These are phyloP conservation scores for Timema podura DNA, from an alignment of 2,888 invertebrate species.

Conservation along the genomic window DNA sequence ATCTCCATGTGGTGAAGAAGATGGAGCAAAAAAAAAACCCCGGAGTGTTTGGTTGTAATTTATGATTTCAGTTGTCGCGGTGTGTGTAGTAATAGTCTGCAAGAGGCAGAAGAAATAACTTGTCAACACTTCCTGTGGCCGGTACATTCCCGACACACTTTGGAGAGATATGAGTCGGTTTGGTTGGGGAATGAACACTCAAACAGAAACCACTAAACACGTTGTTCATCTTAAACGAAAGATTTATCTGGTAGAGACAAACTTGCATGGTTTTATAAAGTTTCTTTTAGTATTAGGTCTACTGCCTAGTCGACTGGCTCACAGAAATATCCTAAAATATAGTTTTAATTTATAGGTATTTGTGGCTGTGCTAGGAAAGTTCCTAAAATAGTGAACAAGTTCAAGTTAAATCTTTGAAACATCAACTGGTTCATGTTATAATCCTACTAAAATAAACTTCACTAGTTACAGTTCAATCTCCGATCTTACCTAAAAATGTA, in stretches of 20 bases:
- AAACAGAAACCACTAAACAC: not conserved
- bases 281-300: too few species aligned
- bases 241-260: not conserved
- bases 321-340: too few species aligned
- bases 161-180: slow-evolving; percentile 1
- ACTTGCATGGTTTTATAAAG: too few species aligned
- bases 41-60: not conserved
- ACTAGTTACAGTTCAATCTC: too few species aligned
- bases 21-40: not conserved
- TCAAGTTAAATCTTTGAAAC: too few species aligned
- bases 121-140: slow-evolving; percentile 13
- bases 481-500: too few species aligned
- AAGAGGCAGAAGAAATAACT: slow-evolving; percentile 10
- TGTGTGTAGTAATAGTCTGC: not conserved
- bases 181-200: not conserved
- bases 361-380: too few species aligned
- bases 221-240: not conserved
- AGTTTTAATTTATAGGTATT: too few species aligned
- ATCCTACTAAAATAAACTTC: too few species aligned
- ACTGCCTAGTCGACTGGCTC: too few species aligned
- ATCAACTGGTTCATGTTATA: too few species aligned
- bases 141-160: not conserved
- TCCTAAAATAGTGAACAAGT: too few species aligned
- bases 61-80: not conserved
- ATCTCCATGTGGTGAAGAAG: not conserved